These are phyloP conservation scores for Dusona sp. DNA, from an alignment of 2,888 invertebrate genomes.

Conservation along the genomic window DNA sequence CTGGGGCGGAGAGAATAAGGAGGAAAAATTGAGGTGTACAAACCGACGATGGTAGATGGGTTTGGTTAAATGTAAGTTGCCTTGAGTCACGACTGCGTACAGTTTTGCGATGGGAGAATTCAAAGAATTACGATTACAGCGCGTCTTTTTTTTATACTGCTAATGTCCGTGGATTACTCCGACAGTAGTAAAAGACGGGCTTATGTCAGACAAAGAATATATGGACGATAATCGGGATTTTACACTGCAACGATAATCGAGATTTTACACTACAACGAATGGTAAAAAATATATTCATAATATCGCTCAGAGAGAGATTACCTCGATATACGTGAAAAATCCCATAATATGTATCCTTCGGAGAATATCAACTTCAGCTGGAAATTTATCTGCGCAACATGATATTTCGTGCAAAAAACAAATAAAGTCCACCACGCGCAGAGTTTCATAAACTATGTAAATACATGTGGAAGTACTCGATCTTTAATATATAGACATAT, in stretches of 20 bases:
- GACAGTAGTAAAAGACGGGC: background rate
- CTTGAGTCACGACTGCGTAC: slow-evolving; percentile 31
- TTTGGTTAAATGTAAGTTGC: slow-evolving; percentile 32
- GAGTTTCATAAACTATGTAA: background rate
- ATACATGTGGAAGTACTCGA: background rate
- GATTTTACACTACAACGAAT: background rate
- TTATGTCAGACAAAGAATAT: background rate
- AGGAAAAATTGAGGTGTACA: slow-evolving; percentile 17
- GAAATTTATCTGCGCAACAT: background rate
- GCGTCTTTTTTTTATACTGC: slow-evolving; percentile 23
- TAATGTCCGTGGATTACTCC: slow-evolving; percentile 36
- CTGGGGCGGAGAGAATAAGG: background rate
- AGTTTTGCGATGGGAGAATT: slow-evolving; percentile 26
- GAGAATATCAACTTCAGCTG: slow-evolving; percentile 10
- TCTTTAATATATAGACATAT: background rate
- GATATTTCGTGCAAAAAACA: background rate
- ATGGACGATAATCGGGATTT: background rate
- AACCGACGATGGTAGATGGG: slow-evolving; percentile 25
- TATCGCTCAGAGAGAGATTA: background rate
- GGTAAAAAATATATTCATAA: background rate
- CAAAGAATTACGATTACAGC: slow-evolving; percentile 62
- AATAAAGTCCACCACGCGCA: background rate
- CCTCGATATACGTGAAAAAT: background rate
- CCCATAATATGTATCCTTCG: background rate
- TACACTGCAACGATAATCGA: background rate